A percentile compares a stretch with the other conserved stretches of the same genome.
These are phyloP conservation scores for Bugulina stolonifera DNA, from an alignment of 2,888 invertebrate species.

Conservation along the genomic window DNA sequence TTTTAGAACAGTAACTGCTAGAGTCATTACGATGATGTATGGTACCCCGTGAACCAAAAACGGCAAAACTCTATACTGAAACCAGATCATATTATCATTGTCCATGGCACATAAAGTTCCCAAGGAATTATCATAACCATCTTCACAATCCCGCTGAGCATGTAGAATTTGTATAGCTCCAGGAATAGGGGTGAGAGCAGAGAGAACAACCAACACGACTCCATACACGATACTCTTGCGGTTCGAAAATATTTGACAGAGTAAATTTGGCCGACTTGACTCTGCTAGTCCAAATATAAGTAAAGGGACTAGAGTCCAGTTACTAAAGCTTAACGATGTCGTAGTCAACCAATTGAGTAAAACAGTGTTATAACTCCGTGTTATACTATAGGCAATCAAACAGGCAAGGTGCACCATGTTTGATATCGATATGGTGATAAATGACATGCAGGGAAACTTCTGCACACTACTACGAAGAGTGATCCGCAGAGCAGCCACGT, in stretches of 20 bases:
- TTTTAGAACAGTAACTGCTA: background rate
- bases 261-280: background rate
- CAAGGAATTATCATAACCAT: too few species aligned
- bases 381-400: background rate
- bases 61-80: background rate
- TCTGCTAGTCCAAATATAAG: background rate
- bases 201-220: background rate
- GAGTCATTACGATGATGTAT: background rate
- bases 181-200: background rate
- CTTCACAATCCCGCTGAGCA: too few species aligned
- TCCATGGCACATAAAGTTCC: background rate
- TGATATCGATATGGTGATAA: background rate
- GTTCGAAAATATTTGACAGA: background rate
- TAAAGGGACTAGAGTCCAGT: background rate
- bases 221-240: background rate
- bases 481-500: background rate
- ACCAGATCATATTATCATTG: background rate
- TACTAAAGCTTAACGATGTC: background rate
- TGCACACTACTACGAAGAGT: background rate
- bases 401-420: background rate
- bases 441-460: background rate
- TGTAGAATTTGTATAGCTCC: background rate
- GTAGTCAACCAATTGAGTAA: background rate
- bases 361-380: background rate
- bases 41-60: background rate